Conservation (phyloP, 2,113 vertebrate genomes). For the Oxyura jamaicensis region DNA sequence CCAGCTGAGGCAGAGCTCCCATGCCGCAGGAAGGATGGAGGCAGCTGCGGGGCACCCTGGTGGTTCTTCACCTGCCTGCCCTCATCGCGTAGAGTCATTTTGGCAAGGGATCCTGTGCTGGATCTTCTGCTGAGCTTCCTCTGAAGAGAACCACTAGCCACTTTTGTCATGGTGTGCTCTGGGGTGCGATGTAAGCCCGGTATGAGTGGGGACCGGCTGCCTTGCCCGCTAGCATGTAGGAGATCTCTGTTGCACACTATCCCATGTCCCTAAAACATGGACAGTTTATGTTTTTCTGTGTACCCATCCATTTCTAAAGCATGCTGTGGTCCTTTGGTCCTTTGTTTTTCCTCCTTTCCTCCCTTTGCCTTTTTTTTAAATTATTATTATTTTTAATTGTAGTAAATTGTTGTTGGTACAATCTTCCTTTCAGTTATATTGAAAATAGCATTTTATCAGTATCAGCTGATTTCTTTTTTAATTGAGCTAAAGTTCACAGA, state of each 20-base stretch:
- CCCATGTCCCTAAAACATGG: not conserved
- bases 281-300: not conserved
- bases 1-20: not conserved
- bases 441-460: constrained; percentile 4
- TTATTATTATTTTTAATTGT: not conserved
- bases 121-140: not conserved
- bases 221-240: accelerated
- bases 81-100: no score
- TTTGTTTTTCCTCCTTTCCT: not conserved
- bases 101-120: accelerated
- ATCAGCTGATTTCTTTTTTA: constrained; percentile 14
- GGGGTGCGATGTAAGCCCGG: accelerated
- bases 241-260: not conserved
- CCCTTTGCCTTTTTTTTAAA: not conserved
- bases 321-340: not conserved
- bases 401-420: not conserved
- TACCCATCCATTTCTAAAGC: not conserved
- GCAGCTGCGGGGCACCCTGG: not conserved
- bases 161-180: accelerated
- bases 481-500: constrained; percentile 15
- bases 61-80: not conserved
- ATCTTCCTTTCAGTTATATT: constrained; percentile 4
- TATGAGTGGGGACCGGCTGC: not conserved
- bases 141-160: not conserved
- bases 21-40: accelerated